A percentile compares a stretch with the other conserved stretches of the same genome.
These are phyloP conservation scores for Amblyteles armatorius DNA, from an alignment of 2,888 invertebrate genomes.

Conservation along the genomic window DNA sequence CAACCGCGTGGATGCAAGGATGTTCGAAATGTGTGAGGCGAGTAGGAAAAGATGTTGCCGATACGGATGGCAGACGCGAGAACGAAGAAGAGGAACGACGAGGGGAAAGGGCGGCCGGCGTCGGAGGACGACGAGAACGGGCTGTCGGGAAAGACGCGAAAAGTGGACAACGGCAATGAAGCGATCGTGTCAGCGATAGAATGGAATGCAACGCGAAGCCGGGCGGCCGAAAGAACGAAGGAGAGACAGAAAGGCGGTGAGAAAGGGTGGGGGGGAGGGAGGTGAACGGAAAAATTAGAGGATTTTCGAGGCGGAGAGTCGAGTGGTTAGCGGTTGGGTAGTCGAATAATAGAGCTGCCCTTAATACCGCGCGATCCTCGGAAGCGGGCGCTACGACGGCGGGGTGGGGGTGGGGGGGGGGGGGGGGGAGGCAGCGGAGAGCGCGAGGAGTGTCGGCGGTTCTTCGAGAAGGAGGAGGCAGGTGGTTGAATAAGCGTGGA, in stretches of 20 bases:
- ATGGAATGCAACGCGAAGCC: slow-evolving; percentile 8
- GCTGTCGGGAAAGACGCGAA: slow-evolving; percentile 39
- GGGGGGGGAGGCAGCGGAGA: slow-evolving; percentile 21
- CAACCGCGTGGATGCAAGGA: too few species aligned
- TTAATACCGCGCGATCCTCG: slow-evolving; percentile 80
- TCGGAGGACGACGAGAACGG: not conserved
- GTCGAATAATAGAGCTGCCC: slow-evolving; percentile 82
- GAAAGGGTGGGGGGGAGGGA: slow-evolving; percentile 29
- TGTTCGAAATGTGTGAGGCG: not conserved
- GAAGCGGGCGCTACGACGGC: slow-evolving; percentile 10
- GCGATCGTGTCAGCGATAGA: slow-evolving; percentile 20
- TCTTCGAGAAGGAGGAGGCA: slow-evolving; percentile 63
- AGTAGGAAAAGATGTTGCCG: not conserved
- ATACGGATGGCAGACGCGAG: not conserved
- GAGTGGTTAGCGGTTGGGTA: slow-evolving; percentile 75
- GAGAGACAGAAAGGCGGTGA: slow-evolving; percentile 28
- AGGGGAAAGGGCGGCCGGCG: not conserved
- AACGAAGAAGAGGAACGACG: not conserved
- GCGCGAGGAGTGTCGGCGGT: slow-evolving; percentile 65
- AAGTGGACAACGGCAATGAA: slow-evolving; percentile 66
- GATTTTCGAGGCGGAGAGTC: slow-evolving; percentile 76
- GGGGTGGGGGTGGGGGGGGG: slow-evolving; percentile 18
- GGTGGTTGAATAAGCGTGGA: slow-evolving; percentile 68
- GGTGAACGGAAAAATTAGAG: slow-evolving; percentile 75
- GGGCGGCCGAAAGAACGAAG: slow-evolving; percentile 27